Evolutionary conservation across 2,113 vertebrate genomes (phyloP), one percentile per base, ranked within the genome.

Genomic region (Spheniscus mendiculus): DNA sequence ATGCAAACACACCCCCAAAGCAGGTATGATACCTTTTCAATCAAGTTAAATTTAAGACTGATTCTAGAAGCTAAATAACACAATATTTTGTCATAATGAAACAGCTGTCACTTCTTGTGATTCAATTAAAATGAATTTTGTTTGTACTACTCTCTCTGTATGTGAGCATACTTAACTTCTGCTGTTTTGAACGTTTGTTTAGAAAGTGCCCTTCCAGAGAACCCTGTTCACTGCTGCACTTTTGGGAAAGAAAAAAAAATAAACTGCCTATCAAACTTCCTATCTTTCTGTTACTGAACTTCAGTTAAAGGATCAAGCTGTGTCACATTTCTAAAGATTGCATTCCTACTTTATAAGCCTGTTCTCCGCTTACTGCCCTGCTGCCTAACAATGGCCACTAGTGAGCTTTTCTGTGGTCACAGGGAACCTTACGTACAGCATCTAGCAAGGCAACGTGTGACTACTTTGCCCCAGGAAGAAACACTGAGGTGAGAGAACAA

Each of bases 141-240:
- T 66, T 87, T 95, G 71, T 96, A 49, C 87, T 87, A 27, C 42
- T 70, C 77, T 70, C 77, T 94, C 88, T 96, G 83, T 95, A 95
- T 95, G 73, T 94, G 52, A 96, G 83, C 38, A 15, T 77, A 66
- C 20, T 74, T 34, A n/a, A 36, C 52, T 70, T 89, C 87, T 84
- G 73, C 96, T 95, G 80, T 88, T 92, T 71, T 72, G 77, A 92
- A 94, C 30, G 2, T 88, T 91, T 98, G 70, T 96, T 96, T 98
- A 98, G 98, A 96, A 98, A 98, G 98, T 98, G 98, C 97, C 98
- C 98, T 98, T 99, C 97, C 88, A 94, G 96, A 98, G 96, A 95
- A 97, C 97, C 98, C 98, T 98, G 98, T 98, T 98, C 98, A 98
- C 98, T 98, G 98, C 98, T 98, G 98, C 98, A 99, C 98, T 98